These are phyloP conservation scores for Eulemur albifrons DNA, from an alignment of 2,797 vertebrate genomes.

Conservation along the genomic window DNA sequence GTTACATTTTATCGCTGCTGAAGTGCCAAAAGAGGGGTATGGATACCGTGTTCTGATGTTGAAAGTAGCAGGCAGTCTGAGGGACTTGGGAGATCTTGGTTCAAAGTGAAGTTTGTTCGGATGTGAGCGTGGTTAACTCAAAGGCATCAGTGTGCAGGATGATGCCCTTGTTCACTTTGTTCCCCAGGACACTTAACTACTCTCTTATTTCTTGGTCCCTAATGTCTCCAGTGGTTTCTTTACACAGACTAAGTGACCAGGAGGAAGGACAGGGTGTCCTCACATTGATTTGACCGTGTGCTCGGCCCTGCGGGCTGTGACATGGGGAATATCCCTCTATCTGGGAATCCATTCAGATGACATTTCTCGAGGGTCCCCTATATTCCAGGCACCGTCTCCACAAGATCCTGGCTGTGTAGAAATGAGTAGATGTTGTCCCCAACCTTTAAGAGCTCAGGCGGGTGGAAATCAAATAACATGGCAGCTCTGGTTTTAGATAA, in stretches of 20 bases:
- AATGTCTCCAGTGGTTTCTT: neutral
- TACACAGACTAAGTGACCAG: neutral
- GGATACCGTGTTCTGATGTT: neutral
- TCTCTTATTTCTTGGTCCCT: neutral
- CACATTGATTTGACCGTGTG: rapidly evolving
- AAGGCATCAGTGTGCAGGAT: rapidly evolving
- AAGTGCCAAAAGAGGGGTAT: neutral
- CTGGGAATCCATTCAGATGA: rapidly evolving
- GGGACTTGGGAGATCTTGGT: neutral
- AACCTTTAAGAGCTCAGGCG: neutral
- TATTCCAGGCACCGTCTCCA: neutral
- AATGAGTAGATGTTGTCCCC: neutral
- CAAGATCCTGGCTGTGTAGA: rapidly evolving
- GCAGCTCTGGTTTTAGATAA: neutral
- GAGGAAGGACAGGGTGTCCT: neutral
- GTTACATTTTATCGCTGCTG: neutral
- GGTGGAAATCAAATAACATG: neutral
- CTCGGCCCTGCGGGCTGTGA: neutral
- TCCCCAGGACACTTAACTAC: neutral
- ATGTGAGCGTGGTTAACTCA: neutral
- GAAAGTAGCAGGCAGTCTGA: neutral
- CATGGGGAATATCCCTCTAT: neutral
- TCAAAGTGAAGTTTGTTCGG: neutral
- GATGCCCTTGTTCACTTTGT: neutral
- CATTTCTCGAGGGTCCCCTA: rapidly evolving